Evolutionary conservation across 53 echinoderm and acorn worm genomes (phyloP).

Genomic region (Holothuria scabra): DNA sequence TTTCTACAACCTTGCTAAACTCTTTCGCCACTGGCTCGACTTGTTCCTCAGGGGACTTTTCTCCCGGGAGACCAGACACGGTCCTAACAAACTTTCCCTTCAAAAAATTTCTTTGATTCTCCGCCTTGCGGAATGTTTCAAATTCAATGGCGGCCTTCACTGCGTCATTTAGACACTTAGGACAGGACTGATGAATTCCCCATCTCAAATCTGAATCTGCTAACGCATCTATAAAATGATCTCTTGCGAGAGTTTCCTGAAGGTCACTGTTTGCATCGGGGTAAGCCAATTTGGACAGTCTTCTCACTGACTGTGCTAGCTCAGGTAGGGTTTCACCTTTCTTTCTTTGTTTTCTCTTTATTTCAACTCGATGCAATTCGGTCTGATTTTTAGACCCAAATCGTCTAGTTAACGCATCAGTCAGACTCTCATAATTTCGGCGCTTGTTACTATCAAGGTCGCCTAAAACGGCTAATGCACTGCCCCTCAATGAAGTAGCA

Average conservation of each 20-base stretch:
- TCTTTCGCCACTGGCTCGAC: neutral
- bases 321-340: slow-evolving; percentile 20
- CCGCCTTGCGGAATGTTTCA: slow-evolving; percentile 13
- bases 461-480: neutral
- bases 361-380: neutral
- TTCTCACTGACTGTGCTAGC: slow-evolving; percentile 7
- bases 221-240: slow-evolving; percentile 21
- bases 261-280: slow-evolving; percentile 6
- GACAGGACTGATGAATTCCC: slow-evolving; percentile 16
- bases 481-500: slow-evolving; percentile 12
- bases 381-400: slow-evolving; percentile 32
- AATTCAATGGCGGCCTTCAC: slow-evolving; percentile 4
- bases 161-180: neutral
- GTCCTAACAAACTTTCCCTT: neutral
- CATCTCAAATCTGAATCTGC: slow-evolving; percentile 1
- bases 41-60: too few relatives aligned
- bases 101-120: neutral
- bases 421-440: neutral
- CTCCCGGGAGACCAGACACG: neutral
- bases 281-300: slow-evolving; percentile 19
- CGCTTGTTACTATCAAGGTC: neutral
- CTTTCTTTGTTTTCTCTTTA: slow-evolving; percentile 20
- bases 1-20: neutral
- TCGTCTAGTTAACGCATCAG: neutral
- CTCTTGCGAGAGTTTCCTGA: slow-evolving; percentile 11